These are phyloP conservation scores for Xiphorhynchus elegans DNA, from an alignment of 2,113 vertebrate genomes.

Conservation along the genomic window DNA sequence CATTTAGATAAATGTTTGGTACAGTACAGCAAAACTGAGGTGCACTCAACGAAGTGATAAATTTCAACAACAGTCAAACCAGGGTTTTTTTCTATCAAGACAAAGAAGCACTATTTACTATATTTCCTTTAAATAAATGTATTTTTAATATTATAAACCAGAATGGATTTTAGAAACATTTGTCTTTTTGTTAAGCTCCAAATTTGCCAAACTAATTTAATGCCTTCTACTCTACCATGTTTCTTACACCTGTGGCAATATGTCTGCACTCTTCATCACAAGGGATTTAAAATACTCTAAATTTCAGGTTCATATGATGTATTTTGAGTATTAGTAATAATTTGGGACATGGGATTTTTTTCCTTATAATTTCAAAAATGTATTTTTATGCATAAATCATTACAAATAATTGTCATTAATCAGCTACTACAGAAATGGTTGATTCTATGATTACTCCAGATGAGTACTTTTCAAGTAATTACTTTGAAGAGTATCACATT, in stretches of 20 bases:
- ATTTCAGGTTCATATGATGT: background rate
- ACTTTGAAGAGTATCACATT: background rate
- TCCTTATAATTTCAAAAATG: background rate
- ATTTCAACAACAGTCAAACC: slow-evolving; percentile 49
- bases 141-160: slow-evolving; percentile 45
- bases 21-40: slow-evolving; percentile 63
- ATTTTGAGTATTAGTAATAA: background rate
- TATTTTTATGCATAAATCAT: background rate
- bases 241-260: background rate
- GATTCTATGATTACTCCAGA: background rate
- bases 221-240: background rate
- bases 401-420: background rate
- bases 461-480: background rate
- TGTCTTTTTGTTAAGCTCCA: background rate
- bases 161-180: slow-evolving; percentile 27
- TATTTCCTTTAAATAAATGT: slow-evolving; percentile 38
- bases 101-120: background rate
- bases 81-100: background rate
- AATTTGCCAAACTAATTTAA: slow-evolving; percentile 4
- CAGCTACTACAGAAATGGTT: background rate
- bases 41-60: slow-evolving; percentile 57
- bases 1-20: slow-evolving; percentile 83
- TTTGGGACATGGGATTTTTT: background rate
- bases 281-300: background rate
- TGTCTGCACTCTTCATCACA: background rate